A percentile compares a stretch with the other conserved stretches of the same genome.
phyloP scores from a whole-genome alignment of 2,113 vertebrate genomes.

The Haliaeetus leucogaster region DNA sequence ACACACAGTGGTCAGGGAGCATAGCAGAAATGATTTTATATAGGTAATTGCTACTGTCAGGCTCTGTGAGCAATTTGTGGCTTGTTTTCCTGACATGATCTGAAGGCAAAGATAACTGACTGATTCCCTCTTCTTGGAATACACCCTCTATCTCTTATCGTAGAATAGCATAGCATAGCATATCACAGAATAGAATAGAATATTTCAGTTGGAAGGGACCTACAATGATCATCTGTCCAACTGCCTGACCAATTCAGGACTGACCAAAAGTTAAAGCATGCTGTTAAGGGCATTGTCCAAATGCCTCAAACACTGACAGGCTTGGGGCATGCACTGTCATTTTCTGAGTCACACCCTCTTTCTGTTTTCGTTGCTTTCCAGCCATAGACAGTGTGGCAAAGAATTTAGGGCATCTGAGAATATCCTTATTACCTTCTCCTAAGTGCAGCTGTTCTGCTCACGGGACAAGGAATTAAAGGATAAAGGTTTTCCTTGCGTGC shows the following conservation, averaged over 20 bases:
- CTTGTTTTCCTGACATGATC: not conserved
- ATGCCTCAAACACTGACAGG: not conserved
- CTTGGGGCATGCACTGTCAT: not conserved
- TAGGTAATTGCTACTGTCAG: not conserved
- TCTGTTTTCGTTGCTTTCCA: not conserved
- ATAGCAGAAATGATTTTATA: not conserved
- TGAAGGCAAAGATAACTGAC: not conserved
- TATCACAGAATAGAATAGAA: not conserved
- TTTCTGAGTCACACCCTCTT: not conserved
- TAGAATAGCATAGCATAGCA: too few relatives aligned
- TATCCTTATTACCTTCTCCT: not conserved
- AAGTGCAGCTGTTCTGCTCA: not conserved
- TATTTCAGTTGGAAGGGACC: not conserved
- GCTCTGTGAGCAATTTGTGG: not conserved
- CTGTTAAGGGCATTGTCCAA: not conserved
- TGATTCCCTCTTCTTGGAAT: not conserved
- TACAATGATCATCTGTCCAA: not conserved
- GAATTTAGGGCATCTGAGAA: not conserved
- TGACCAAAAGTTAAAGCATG: not conserved
- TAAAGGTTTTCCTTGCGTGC: conserved; percentile 26
- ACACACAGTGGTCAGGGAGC: not conserved
- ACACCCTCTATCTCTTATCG: not conserved
- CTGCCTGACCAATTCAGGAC: not conserved
- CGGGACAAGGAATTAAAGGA: not conserved
- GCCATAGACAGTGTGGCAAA: not conserved